Conservation (phyloP, 2,113 vertebrate genomes). For the Lycaon pictus region DNA sequence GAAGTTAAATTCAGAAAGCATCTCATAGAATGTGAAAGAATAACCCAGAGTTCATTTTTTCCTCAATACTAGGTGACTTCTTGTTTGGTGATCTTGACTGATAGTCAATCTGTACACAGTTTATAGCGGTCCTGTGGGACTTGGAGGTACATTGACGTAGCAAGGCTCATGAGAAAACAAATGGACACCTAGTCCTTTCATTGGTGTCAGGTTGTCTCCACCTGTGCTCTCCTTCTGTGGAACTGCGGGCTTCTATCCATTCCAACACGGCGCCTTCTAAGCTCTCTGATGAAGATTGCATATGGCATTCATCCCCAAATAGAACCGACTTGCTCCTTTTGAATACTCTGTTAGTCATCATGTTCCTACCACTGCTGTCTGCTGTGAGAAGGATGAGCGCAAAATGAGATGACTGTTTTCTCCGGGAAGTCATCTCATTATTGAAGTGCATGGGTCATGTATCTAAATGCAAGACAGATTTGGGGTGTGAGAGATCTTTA, state of each 20-base stretch:
- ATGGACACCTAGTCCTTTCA: not conserved
- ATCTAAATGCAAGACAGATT: not conserved
- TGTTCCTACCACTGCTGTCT: not conserved
- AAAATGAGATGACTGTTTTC: not conserved
- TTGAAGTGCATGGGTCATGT: not conserved
- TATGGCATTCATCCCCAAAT: not conserved
- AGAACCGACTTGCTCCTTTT: not conserved
- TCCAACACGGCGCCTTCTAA: not conserved
- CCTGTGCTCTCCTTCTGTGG: not conserved
- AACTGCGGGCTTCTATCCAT: not conserved
- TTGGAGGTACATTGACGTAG: not conserved
- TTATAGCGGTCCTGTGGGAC: not conserved
- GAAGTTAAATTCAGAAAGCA: not conserved
- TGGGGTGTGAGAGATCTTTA: not conserved
- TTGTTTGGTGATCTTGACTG: not conserved
- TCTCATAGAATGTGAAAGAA: conserved; percentile 14
- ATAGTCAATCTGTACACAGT: not conserved
- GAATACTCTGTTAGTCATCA: not conserved
- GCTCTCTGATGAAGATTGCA: not conserved
- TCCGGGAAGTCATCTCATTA: not conserved
- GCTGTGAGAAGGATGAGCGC: not conserved
- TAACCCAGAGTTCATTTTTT: not conserved
- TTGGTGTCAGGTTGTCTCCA: not conserved
- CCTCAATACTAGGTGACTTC: not conserved
- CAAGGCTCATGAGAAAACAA: not conserved